Conservation (phyloP, 2,113 vertebrate species). For the Nesogale talazaci region DNA sequence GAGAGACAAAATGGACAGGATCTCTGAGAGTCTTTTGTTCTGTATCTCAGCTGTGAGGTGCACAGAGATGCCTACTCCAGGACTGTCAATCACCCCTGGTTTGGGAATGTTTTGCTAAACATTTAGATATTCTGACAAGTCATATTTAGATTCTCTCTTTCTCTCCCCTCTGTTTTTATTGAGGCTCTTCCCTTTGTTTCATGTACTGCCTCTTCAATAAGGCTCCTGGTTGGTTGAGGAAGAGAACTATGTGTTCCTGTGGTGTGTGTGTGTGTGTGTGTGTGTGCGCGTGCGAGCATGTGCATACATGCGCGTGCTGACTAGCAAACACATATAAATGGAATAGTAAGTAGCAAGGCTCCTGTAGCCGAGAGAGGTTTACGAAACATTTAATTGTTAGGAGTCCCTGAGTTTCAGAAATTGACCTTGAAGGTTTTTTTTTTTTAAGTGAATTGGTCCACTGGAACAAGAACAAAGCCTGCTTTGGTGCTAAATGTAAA, state of each 20-base stretch:
- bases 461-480: conserved; percentile 86
- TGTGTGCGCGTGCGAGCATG: neutral
- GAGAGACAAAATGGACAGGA: conserved; percentile 56
- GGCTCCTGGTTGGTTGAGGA: conserved; percentile 37
- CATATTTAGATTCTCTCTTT: conserved; percentile 6
- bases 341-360: neutral
- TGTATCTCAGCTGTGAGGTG: conserved; percentile 63
- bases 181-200: conserved; percentile 43
- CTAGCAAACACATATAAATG: neutral
- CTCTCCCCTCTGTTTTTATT: neutral
- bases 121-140: conserved; percentile 57
- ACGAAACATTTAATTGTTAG: conserved; percentile 83
- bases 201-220: conserved; percentile 63
- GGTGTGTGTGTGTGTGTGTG: conserved; percentile 58
- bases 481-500: conserved; percentile 88
- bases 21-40: conserved; percentile 57
- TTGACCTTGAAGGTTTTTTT: conserved; percentile 86
- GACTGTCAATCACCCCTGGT: conserved; percentile 67
- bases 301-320: conserved; percentile 25
- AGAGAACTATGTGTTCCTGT: conserved; percentile 69
- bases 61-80: neutral
- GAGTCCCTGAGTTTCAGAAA: conserved; percentile 75
- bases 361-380: conserved; percentile 78
- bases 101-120: conserved; percentile 75
- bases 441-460: conserved; percentile 83